Evolutionary conservation across 2,113 vertebrate genomes (phyloP), one percentile per base, ranked within the genome.

Genomic region (Sigmodon hispidus): DNA sequence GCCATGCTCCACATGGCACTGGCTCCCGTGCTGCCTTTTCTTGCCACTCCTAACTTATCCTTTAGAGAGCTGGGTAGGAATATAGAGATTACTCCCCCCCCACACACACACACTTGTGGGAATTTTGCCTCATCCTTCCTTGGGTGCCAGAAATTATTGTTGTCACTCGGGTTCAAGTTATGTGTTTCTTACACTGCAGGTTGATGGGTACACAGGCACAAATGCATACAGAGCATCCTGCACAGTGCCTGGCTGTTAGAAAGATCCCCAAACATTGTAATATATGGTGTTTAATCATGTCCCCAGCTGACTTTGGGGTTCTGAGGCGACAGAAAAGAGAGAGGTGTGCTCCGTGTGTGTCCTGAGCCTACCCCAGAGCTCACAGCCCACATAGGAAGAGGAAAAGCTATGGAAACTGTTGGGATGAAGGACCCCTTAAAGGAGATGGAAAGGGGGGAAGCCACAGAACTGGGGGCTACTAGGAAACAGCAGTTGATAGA

Each of bases 41-140:
- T 83, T 83, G 31, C 77, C 93, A 55, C 36, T 15, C 26, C 90
- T 90, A 92, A 77, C 77, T 57, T 92, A 92, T 89, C n/a, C 52
- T 13, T 15, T 45, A 2, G 0, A 52, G 63, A 81, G 34, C 43
- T 69, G 45, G 67, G 50, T 10, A 13, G n/a, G 43, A 17, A 12
- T 88, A 80, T 5, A 83, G 21, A 95, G 26, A 70, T 81, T 88
- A 70, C 26, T 40, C 57, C 52, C 50, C 43, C 50, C 1, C 5
- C 31, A 31, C 65, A 31, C 15, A 52, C 76, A 34, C 40, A 8
- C 7, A 75, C 10, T 3, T 61, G 57, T 79, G 43, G 87, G 45
- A 89, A 90, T 84, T 93, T 84, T 72, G 67, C 55, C 89, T 95
- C 59, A 59, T 22, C 40, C 4, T 43, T 15, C 16, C 24, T 90